Conservation (phyloP, 2,113 vertebrate species). For the Myocastor coypus region DNA sequence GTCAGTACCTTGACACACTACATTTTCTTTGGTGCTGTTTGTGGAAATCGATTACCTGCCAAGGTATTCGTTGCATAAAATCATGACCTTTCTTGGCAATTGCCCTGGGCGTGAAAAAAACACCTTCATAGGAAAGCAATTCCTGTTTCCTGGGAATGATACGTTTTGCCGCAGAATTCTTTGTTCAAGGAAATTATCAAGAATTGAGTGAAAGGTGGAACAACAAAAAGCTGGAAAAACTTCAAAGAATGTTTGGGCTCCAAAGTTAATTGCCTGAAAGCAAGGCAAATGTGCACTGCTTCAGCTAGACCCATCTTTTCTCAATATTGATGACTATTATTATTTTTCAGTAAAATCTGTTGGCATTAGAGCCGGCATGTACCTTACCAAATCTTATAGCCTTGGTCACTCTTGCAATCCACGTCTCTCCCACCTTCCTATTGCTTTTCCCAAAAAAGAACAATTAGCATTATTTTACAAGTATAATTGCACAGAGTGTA, state of each 20-base stretch:
- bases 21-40: background rate
- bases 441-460: background rate
- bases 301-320: background rate
- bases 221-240: background rate
- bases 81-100: background rate
- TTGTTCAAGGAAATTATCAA: background rate
- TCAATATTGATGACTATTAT: background rate
- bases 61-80: background rate
- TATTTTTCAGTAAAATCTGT: background rate
- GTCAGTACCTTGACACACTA: background rate
- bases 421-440: background rate
- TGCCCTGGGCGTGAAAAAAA: background rate
- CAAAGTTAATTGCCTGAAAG: background rate
- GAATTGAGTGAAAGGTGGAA: background rate
- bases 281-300: background rate
- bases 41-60: background rate
- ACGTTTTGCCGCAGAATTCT: background rate
- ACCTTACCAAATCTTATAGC: background rate
- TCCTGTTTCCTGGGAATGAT: background rate
- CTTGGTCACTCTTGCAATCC: background rate
- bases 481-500: rapidly evolving
- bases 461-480: background rate
- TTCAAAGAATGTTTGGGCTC: background rate
- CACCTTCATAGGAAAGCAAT: background rate
- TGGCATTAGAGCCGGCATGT: background rate